Evolutionary conservation across 1,140 invertebrate species (phyloP).

Genomic region (Penaeus vannamei): DNA sequence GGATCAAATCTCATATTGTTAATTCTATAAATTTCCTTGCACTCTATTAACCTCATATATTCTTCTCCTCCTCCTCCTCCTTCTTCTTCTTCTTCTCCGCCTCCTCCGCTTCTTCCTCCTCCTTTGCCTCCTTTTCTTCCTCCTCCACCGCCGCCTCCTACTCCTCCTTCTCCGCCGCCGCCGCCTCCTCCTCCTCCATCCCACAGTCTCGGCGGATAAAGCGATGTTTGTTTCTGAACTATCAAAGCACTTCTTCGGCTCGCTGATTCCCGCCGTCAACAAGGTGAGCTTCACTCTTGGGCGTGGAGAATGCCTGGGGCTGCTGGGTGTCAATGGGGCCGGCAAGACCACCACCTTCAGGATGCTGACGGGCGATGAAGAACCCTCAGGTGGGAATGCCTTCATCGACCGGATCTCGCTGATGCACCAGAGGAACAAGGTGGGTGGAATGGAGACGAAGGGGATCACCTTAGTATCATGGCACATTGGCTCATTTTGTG

Average conservation of each 20-base stretch:
- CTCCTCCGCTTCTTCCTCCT: too few relatives aligned
- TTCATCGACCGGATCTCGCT: slow-evolving; percentile 67
- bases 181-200: too few relatives aligned
- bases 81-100: too few relatives aligned
- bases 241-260: slow-evolving; percentile 66
- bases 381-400: slow-evolving; percentile 63
- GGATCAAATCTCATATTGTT: too few relatives aligned
- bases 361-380: slow-evolving; percentile 68
- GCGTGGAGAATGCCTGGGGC: slow-evolving; percentile 87
- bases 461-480: too few relatives aligned
- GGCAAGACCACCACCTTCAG: slow-evolving; percentile 93
- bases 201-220: slow-evolving; percentile 19
- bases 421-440: slow-evolving; percentile 40
- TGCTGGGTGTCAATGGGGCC: slow-evolving; percentile 87
- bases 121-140: too few relatives aligned
- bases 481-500: too few relatives aligned
- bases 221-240: slow-evolving; percentile 58
- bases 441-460: neutral
- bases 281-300: slow-evolving; percentile 81
- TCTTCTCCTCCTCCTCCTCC: too few relatives aligned
- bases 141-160: too few relatives aligned
- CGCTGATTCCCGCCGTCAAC: slow-evolving; percentile 76
- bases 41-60: too few relatives aligned
- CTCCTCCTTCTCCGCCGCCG: too few relatives aligned
- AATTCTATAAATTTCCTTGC: too few relatives aligned